Evolutionary conservation across 2,888 invertebrate genomes (phyloP).

Genomic region (Watsonalla binaria): DNA sequence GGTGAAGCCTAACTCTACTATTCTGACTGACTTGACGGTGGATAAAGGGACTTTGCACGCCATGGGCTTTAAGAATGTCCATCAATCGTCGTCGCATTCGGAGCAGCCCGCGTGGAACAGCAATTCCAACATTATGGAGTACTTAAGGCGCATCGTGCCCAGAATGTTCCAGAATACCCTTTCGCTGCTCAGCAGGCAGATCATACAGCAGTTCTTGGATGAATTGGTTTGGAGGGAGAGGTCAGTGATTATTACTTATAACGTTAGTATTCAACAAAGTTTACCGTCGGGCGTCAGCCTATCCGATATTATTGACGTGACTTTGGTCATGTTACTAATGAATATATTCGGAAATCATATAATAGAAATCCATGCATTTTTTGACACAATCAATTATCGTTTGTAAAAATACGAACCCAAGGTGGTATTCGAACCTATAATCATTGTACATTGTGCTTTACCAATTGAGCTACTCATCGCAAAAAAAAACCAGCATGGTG

Average conservation of each 20-base stretch:
- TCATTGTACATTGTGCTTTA: no score
- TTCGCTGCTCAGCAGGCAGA: constrained; percentile 87
- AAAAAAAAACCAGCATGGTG: no score
- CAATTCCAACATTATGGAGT: constrained; percentile 91
- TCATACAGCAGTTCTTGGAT: constrained; percentile 94
- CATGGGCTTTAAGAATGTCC: constrained; percentile 88
- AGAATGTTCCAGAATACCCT: constrained; percentile 94
- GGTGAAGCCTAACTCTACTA: constrained; percentile 87
- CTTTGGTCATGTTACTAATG: no score
- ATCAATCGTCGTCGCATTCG: constrained; percentile 78
- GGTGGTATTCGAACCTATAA: no score
- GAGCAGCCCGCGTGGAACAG: constrained; percentile 76
- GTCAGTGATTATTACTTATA: constrained; percentile 26
- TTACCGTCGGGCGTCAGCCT: no score
- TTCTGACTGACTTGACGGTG: constrained; percentile 90
- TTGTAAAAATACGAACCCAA: no score
- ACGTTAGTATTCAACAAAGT: no score
- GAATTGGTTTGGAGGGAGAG: constrained; percentile 92
- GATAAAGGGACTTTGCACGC: constrained; percentile 87
- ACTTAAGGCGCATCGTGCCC: constrained; percentile 89
- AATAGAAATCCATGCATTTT: no score
- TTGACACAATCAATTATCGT: no score
- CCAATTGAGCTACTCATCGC: no score
- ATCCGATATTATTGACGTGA: no score
- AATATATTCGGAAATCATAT: no score